Evolutionary conservation across 2,113 vertebrate species (phyloP).

Genomic region (Atrichornis clamosus): DNA sequence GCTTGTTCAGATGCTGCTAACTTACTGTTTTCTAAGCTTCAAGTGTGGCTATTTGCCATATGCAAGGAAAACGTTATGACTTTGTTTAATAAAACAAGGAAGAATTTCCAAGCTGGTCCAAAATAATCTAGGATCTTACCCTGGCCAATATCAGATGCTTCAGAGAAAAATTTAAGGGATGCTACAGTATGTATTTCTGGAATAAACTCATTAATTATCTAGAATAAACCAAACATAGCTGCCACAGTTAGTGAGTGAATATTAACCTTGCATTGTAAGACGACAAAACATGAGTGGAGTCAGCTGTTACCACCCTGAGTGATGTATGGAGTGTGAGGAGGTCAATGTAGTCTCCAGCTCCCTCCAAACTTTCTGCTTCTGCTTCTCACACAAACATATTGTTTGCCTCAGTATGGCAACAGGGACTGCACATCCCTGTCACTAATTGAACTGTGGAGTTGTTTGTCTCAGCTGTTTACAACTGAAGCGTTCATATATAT

Average conservation of each 20-base stretch:
- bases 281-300: not conserved
- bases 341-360: not conserved
- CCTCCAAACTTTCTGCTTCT: not conserved
- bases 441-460: not conserved
- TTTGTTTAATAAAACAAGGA: constrained; percentile 33
- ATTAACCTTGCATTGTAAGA: not conserved
- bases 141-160: constrained; percentile 45
- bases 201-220: constrained; percentile 3
- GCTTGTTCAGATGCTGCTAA: not conserved
- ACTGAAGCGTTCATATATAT: not conserved
- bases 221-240: constrained; percentile 3
- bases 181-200: not conserved
- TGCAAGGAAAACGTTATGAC: not conserved
- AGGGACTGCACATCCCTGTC: not conserved
- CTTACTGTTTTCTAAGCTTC: not conserved
- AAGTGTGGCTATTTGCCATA: not conserved
- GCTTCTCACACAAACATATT: not conserved
- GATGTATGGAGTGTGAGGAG: not conserved
- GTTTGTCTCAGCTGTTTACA: not conserved
- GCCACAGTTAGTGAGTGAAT: not conserved
- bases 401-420: not conserved
- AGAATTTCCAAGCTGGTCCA: constrained; percentile 13
- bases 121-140: not conserved
- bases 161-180: constrained; percentile 47
- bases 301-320: not conserved